Percentiles rank a stretch among this genome's conserved stretches.
Conservation (phyloP, 2,113 vertebrate species). For the Oncorhynchus clarkii region DNA sequence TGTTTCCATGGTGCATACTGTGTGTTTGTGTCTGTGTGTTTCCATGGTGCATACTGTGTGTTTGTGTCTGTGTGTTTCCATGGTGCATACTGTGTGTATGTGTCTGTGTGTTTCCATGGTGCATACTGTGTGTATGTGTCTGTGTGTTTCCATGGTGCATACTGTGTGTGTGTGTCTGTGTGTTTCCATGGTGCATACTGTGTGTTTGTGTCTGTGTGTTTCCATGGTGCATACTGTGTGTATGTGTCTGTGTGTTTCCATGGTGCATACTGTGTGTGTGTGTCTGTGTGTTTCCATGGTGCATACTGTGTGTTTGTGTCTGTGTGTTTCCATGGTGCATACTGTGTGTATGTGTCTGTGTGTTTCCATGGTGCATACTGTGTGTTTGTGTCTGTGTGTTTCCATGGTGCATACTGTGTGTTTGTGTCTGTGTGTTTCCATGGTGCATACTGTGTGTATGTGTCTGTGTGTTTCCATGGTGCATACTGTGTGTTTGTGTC, state of each 20-base stretch:
- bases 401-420: not conserved
- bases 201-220: no score
- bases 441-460: not conserved
- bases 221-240: not conserved
- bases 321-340: not conserved
- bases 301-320: not conserved
- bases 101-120: no score
- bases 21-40: not conserved
- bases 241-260: no score
- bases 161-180: not conserved
- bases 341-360: not conserved
- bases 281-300: no score
- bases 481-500: not conserved
- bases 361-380: not conserved
- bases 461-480: no score
- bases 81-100: not conserved
- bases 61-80: no score
- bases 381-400: no score
- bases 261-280: not conserved
- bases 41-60: not conserved
- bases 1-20: not conserved
- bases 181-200: not conserved
- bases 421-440: no score
- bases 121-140: not conserved
- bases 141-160: not conserved